These are phyloP conservation scores for Spodoptera frugiperda DNA, from an alignment of 1,140 invertebrate genomes.

Conservation along the genomic window DNA sequence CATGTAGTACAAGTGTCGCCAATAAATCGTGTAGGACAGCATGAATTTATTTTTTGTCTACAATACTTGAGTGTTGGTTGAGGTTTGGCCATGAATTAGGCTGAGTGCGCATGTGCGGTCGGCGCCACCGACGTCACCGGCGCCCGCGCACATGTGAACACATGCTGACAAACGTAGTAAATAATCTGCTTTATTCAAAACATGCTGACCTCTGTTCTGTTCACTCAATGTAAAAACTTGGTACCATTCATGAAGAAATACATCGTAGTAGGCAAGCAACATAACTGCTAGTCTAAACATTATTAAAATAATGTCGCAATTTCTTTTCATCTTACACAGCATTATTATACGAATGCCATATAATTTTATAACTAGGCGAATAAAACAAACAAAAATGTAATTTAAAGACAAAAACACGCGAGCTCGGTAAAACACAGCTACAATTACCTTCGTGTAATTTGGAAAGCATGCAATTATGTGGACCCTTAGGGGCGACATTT, in stretches of 20 bases:
- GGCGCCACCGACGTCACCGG: constrained; percentile 46
- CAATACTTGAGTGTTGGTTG: constrained; percentile 25
- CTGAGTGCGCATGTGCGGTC: constrained; percentile 67
- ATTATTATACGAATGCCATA: constrained; percentile 23
- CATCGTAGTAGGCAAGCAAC: neutral
- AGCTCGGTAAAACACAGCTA: constrained; percentile 51
- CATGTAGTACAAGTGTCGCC: constrained; percentile 24
- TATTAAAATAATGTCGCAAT: neutral
- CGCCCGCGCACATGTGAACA: constrained; percentile 67
- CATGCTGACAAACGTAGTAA: constrained; percentile 66
- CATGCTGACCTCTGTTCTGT: constrained; percentile 56
- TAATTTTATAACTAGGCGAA: constrained; percentile 43
- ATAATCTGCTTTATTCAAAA: constrained; percentile 57
- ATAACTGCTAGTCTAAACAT: constrained; percentile 9
- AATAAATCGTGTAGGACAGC: constrained; percentile 38
- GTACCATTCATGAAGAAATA: constrained; percentile 16
- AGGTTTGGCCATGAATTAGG: constrained; percentile 51
- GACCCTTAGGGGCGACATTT: constrained; percentile 59
- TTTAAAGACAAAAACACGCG: constrained; percentile 51
- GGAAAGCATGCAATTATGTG: constrained; percentile 66
- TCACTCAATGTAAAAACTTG: constrained; percentile 23
- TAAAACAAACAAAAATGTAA: constrained; percentile 41
- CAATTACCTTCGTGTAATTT: constrained; percentile 68
- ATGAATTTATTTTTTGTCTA: constrained; percentile 29
- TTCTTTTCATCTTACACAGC: neutral